Percentiles rank a stretch among this genome's conserved stretches.
Conservation (phyloP, 2,113 vertebrate genomes). For the Ramphastos sulfuratus region DNA sequence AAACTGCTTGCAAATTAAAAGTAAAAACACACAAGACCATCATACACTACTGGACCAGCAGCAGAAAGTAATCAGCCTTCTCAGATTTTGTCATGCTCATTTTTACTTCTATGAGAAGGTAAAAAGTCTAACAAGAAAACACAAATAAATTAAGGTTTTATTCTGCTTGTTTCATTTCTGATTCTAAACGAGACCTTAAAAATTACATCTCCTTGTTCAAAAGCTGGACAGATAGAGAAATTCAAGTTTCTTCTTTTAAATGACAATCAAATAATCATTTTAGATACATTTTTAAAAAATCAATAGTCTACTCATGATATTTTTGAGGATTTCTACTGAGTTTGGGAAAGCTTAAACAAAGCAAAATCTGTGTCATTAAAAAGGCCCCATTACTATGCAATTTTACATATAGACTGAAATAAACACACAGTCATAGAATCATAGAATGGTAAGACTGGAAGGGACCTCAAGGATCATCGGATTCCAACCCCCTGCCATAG, state of each 20-base stretch:
- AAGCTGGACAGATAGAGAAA: neutral
- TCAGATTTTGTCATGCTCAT: neutral
- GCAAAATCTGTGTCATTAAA: neutral
- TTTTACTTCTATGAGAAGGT: neutral
- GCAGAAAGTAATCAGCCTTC: neutral
- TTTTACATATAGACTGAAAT: neutral
- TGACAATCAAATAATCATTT: neutral
- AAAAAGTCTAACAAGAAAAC: neutral
- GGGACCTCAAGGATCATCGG: no score
- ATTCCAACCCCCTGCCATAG: no score
- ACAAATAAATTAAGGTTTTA: neutral
- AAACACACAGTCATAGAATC: neutral
- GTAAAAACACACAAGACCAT: neutral
- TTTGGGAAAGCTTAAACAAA: neutral
- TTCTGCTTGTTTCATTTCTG: neutral
- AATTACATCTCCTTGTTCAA: neutral
- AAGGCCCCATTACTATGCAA: neutral
- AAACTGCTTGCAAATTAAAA: neutral
- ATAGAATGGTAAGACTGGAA: no score
- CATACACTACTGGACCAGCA: neutral
- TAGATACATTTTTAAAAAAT: neutral
- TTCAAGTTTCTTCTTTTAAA: neutral
- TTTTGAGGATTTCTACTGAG: neutral
- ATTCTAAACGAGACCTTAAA: neutral
- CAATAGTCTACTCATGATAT: neutral